Base-by-base conservation (phyloP, 1,140 invertebrate genomes). In the Diabrotica virgifera region DNA sequence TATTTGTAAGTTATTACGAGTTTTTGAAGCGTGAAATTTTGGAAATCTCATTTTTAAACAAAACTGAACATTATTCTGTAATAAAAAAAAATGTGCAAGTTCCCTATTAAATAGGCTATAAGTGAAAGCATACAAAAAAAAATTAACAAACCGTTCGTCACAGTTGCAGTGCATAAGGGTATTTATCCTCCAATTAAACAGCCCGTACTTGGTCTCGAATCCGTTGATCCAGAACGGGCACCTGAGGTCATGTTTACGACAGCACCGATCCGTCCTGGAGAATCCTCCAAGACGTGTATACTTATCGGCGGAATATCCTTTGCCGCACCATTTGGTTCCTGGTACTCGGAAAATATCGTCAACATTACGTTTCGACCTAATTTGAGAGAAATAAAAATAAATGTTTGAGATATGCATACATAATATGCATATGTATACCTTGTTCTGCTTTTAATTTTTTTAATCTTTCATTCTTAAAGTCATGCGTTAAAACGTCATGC, bases 261-360 rank as follows among this genome's bases (percentile, higher is more conserved):
- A 96, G 78, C 94, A 95, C 52, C 86, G 82, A 75, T 96, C 94
- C 0, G 91, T 90, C 6, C 84, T 82, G 1, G 85, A 84, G 74
- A 91, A 90, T 13, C 87, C 87, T 0, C 93, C 94, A 5, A 95
- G 80, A 71, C 94, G 86, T 3, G 87, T 85, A 73, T 90, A 92
- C 69, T 87, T 85, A 9, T 83, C 84, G 0, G 91, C 92, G 0
- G 86, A 85, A 74, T 87, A 87, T 7, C 93, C 93, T 65, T 88
- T 87, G 5, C 93, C 94, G 77, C 93, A 96, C 93, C 93, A 94
- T 72, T 91, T 88, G 1, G 93, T 95, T 0, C 91, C 91, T 0
- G 92, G 91, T 52, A 91, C 85, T 52, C 89, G 81, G 38, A 92
- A 81, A 46, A 88, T 69, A 67, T 89, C 86, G 80, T 53, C 86